Percentiles rank a stretch among this genome's conserved stretches.
Conservation (phyloP, 2,113 vertebrate species). For the Gorilla gorilla region DNA sequence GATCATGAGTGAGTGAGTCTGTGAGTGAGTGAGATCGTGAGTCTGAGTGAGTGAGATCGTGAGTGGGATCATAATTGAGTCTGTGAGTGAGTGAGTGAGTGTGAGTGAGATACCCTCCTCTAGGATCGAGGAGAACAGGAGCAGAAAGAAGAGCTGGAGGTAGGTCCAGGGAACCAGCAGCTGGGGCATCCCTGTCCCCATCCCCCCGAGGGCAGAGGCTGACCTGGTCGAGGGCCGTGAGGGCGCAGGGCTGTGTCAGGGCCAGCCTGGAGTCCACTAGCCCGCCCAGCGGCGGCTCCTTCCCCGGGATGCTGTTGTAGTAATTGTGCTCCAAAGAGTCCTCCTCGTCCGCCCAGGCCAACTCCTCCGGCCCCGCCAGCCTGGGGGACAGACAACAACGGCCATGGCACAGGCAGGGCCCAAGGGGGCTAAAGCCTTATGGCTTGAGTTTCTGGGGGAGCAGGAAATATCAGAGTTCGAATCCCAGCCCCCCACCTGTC, state of each 20-base stretch:
- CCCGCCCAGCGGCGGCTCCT: constrained; percentile 94
- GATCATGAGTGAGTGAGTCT: too few relatives aligned
- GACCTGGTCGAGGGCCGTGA: constrained; percentile 84
- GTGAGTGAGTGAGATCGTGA: too few relatives aligned
- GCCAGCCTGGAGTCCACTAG: constrained; percentile 92
- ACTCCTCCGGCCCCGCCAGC: constrained; percentile 86
- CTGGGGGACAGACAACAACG: constrained; percentile 76
- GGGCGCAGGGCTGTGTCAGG: constrained; percentile 82
- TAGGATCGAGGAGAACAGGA: fast-evolving
- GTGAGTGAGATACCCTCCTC: background rate
- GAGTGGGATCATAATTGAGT: too few relatives aligned
- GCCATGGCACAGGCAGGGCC: too few relatives aligned
- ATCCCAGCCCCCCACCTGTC: background rate
- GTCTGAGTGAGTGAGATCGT: too few relatives aligned
- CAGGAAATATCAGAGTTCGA: background rate
- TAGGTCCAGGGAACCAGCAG: too few relatives aligned
- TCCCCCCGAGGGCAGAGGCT: background rate
- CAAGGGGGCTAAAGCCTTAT: background rate
- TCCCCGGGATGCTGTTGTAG: constrained; percentile 98
- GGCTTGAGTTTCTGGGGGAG: background rate
- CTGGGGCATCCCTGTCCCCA: background rate
- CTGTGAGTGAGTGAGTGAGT: background rate
- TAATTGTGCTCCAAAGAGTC: constrained; percentile 88
- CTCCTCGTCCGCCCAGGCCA: constrained; percentile 91
- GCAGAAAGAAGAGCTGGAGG: background rate